Evolutionary conservation across 2,113 vertebrate genomes (phyloP), one percentile per base, ranked within the genome.

Genomic region (mouse (Mus musculus)): DNA sequence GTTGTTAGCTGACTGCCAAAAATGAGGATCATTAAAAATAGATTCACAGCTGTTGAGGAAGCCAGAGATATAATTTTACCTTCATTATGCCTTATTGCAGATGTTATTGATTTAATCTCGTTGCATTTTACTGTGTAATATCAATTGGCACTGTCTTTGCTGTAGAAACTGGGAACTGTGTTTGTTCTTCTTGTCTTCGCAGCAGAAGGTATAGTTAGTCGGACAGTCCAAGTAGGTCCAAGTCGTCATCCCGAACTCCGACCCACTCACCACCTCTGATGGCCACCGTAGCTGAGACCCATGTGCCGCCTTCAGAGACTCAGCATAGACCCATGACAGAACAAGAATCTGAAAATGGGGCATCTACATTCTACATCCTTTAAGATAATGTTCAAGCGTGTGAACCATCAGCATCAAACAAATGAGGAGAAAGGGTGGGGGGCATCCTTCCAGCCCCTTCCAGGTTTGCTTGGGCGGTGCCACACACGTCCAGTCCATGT

Each of bases 81-180:
- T 99, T 99, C 98, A 99, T 99, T 99, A 98, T 98, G 98, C 98
- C 98, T 98, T 98, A 98, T 99, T 99, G 98, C 98, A 99, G 98
- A 98, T 99, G 99, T 98, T 99, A 99, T 98, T 99, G 98, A 98
- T 99, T 98, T 98, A 98, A 98, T 98, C 98, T 98, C 97, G 93
- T 97, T 96, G 98, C 97, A 94, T 98, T 98, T 98, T 86, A 85
- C 96, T 95, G 90, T 92, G 98, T 97, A 98, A 97, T 98, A 98
- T 98, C 97, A 98, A 97, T 98, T 97, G 94, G 61, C 0, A 0
- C 96, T 54, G 88, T 97, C 97, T 99, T 98, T 98, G 98, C 98
- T 97, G 98, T 98, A 97, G 97, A 98, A 98, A 97, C 84, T 8
- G 19, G 89, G 63, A 98, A 96, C 96, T 98, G 96, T 97, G 97